Evolutionary conservation across 2,797 vertebrate species (phyloP), one percentile per base, ranked within the genome.

Genomic region (Etheostoma nigrum): DNA sequence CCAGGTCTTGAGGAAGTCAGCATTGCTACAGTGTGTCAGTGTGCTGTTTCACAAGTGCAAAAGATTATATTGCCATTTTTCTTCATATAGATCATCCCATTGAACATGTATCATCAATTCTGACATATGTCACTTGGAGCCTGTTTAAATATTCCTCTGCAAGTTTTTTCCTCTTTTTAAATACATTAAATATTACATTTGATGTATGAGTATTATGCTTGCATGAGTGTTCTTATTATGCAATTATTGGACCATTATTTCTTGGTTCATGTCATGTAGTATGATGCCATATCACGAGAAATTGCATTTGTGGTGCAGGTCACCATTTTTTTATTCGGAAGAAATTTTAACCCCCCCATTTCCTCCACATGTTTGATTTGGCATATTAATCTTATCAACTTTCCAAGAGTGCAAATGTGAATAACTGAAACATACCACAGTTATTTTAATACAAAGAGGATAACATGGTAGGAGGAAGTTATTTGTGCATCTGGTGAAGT

Each of bases 401-500:
- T 81, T 66, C 79, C 76, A 76, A 66, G 55, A 84, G 80, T 82
- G 83, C 79, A 88, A 78, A 89, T 83, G 86, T 90, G 89, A 92
- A 87, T 86, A 88, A 90, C 85, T 89, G 89, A 83, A 90, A 86
- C 78, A 80, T 91, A 79, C 62, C 62, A 78, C 88, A 88, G 86
- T 88, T 85, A 86, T 91, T 91, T 92, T 83, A 81, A 91, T 91
- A 85, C 86, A 82, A 72, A 80, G 67, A 54, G 69, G 77, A 72
- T 48, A 67, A 59, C 62, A 72, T 64, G 75, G 80, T 70, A 77
- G 89, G 76, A 91, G 88, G 84, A 95, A 93, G 91, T 92, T 93
- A 89, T 93, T 93, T 89, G 83, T 88, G 78, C 86, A 87, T 91
- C 90, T 91, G 84, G 66, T 92, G 91, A 95, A 95, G 92, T 89